Base-by-base conservation (phyloP, 1,140 invertebrate genomes). In the Thaumatotibia leucotreta region DNA sequence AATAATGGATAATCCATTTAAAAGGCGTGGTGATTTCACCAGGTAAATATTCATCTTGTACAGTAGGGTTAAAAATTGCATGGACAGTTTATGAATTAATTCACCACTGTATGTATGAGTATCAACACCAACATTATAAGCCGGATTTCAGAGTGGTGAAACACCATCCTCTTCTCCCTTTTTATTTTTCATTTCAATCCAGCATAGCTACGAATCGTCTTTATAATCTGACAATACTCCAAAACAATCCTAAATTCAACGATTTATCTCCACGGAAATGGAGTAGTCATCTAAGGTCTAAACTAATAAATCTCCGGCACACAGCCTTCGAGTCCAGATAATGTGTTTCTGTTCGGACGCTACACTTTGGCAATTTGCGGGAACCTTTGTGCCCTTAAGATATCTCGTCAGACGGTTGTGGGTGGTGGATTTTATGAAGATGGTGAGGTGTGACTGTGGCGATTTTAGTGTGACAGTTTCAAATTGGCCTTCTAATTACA, bases 301-400 rank as follows among this genome's bases (percentile, higher is more conserved):
- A 49, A 66, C 23, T 50, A 73, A 87, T 88, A 90, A 88, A 90
- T 88, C 86, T 88, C 67, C 74, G 75, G 80, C 86, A 87, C 84
- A 77, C 79, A 20, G 74, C 77, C 83, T 78, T 80, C 79, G 79
- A 77, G 74, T 75, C 83, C 80, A 86, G 88, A 88, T 90, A 90
- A 90, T 88, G 88, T 90, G 88, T 90, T 90, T 90, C 84, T 80
- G 84, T 90, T 88, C 88, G 85, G 83, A 86, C 82, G 82, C 81
- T 82, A 87, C 84, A 86, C 85, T 89, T 89, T 87, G 87, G 86
- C 83, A 89, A 89, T 89, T 90, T 88, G 85, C 82, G 86, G 84
- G 78, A 85, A 88, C 88, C 88, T 89, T 88, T 87, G 87, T 85
- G 84, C 86, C 88, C 84, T 86, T 82, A 88, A 90, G 88, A 90